Base-by-base conservation (phyloP, 2,888 invertebrate species). In the Hydrotaea diabolus region DNA sequence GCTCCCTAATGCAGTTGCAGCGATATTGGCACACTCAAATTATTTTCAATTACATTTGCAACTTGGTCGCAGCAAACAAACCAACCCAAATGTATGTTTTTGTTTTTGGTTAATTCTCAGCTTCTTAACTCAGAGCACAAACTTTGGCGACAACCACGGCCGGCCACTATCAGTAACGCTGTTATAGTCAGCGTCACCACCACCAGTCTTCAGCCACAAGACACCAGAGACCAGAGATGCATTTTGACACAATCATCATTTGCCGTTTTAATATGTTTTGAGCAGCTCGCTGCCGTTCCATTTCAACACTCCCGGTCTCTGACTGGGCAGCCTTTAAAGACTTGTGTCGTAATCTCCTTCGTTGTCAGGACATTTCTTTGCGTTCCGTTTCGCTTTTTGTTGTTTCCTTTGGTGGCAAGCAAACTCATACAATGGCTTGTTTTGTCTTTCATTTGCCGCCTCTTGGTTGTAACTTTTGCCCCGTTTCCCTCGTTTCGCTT, bases 241-340 rank as follows among this genome's bases (percentile, higher is more conserved):
- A 81, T 62, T 85, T 77, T 74, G 73, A 77, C 79, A 74, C 59
- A 74, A 69, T 80, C 85, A 85, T 79, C 82, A 85, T 82, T 79
- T 85, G 64, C 66, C 59, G 73, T 69, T 79, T 85, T 82, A 79
- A 79, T 76, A 55, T 69, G 71, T 39, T 75, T 31, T 21, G 13
- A 73, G 59, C 76, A 36, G 46, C 26, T 76, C 66, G 57, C 77
- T 79, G 64, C n/a, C 46, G 23, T 62, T 69, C n/a, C 15, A 19
- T 72, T 46, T 17, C 9, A 13, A 31, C 55, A 55, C n/a, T 26
- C 11, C 69, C 71, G 57, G 66, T 53, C 49, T 80, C 15, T 43
- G 15, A 19, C 11, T 43, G 11, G 26, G 36, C 53, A 46, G 11
- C 36, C 15, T 23, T 17, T 46, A 23, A 23, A 19, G n/a, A 46